Conservation (phyloP, 1,140 invertebrate genomes). For the Drosophila ironensis region DNA sequence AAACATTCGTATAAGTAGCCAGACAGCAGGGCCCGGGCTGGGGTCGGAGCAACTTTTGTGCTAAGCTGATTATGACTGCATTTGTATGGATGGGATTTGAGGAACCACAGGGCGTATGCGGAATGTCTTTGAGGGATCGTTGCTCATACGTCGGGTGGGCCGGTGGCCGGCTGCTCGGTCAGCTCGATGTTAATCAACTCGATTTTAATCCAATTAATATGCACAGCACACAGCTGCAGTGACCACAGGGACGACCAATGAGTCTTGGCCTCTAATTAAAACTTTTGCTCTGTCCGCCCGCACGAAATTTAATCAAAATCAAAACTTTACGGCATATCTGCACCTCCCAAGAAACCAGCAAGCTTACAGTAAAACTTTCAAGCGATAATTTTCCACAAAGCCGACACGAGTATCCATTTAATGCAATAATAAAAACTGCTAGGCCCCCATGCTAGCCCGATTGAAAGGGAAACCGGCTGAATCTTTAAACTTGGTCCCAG, state of each 20-base stretch:
- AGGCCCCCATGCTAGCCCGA: conserved; percentile 5
- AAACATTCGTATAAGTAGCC: conserved; percentile 74
- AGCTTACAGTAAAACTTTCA: conserved; percentile 59
- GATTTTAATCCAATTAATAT: conserved; percentile 47
- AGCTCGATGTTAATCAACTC: conserved; percentile 43
- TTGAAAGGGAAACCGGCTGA: conserved; percentile 18
- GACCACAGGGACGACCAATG: conserved; percentile 17
- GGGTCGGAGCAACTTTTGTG: conserved; percentile 16
- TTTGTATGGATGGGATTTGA: not conserved
- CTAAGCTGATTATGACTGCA: conserved; percentile 47
- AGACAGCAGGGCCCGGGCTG: too few species aligned
- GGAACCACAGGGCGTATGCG: conserved; percentile 16
- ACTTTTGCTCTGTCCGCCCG: conserved; percentile 48
- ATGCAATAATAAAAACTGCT: conserved; percentile 61
- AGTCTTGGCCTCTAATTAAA: conserved; percentile 60
- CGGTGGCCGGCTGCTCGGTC: conserved; percentile 24
- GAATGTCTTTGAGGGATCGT: not conserved
- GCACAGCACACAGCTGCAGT: conserved; percentile 32
- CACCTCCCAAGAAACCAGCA: too few species aligned
- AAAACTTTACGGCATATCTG: conserved; percentile 36
- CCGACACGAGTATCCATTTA: conserved; percentile 57
- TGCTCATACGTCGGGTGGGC: conserved; percentile 9
- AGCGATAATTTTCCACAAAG: conserved; percentile 57
- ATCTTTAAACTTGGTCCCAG: conserved; percentile 67
- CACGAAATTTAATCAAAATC: conserved; percentile 73